Evolutionary conservation across 2,888 invertebrate species (phyloP), one percentile per base, ranked within the genome.

Genomic region (Deilephila elpenor): DNA sequence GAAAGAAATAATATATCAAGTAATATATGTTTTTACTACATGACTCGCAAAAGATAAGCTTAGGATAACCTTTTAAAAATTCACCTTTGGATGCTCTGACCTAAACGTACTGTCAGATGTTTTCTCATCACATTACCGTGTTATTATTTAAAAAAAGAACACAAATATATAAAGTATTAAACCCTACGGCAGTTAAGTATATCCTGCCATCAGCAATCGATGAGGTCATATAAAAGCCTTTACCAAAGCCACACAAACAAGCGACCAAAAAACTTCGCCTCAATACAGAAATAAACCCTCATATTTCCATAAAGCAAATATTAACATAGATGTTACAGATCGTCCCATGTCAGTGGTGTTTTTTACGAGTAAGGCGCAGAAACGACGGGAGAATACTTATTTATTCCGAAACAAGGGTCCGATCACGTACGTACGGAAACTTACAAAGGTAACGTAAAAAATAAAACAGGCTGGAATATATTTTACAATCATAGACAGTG

Each of bases 221-320:
- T 44, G 11, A 44, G n/a, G 19, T 53, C 19, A 1, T 56, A 56
- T n/a, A 56, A 56, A 56, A 17, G 19, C 56, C 56, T 67, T 67
- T 25, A 51, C 17, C 11, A 17, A 51, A 51, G 6, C 51, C 71
- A 76, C 62, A 74, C 75, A 75, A 75, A 75, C 20, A 20, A 4
- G 37, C 71, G 75, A 71, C 64, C 61, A 75, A 74, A 71, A 53
- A 62, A 71, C 5, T 56, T n/a, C n/a, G n/a, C 73, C 70, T 73
- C 17, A 4, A 5, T 51, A 56, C 61, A 72, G 29, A 64, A 61
- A 73, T 56, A 56, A 51, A 20, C 73, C 53, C 20, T 51, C 74
- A 81, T 81, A 82, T 86, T 84, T 84, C 83, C 84, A 86, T 89
- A 89, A 89, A 90, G 85, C 84, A 89, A 88, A 89, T 88, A 90